Conservation (phyloP, 1,140 invertebrate genomes). For the Bactericera cockerelli region DNA sequence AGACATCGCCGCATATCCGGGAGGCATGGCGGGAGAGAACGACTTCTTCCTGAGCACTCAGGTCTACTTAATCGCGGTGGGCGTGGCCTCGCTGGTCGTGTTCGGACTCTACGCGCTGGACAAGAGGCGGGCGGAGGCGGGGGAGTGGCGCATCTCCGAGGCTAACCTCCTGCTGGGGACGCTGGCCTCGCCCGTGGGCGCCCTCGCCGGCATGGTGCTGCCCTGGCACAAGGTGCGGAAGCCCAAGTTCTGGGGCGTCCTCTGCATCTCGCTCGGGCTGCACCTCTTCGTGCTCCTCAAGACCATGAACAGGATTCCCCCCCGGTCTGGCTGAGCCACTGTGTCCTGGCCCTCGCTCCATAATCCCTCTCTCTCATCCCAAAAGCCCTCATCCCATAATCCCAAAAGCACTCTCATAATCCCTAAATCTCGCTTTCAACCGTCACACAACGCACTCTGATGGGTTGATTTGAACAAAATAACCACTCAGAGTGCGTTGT, state of each 20-base stretch:
- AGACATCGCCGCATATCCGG: too few species aligned
- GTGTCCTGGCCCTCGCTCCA: too few species aligned
- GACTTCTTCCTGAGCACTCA: too few species aligned
- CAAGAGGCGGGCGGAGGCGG: neutral
- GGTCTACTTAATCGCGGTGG: neutral
- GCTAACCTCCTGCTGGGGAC: neutral
- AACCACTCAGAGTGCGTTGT: too few species aligned
- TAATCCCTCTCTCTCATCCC: too few species aligned
- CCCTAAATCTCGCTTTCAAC: too few species aligned
- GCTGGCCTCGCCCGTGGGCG: neutral
- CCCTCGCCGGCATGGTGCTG: neutral
- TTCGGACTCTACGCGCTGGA: neutral
- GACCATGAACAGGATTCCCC: neutral
- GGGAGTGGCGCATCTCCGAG: neutral
- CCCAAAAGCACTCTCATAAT: too few species aligned
- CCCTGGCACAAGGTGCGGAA: slow-evolving; percentile 2
- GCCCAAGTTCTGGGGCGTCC: neutral
- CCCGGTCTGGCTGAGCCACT: too few species aligned
- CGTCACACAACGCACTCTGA: too few species aligned
- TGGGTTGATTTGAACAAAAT: too few species aligned
- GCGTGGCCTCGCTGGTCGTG: neutral
- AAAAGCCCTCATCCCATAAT: too few species aligned
- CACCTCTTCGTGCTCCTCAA: neutral
- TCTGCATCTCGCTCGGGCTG: neutral
- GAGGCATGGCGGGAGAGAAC: too few species aligned